phyloP scores from a whole-genome alignment of 2,113 vertebrate genomes.

The Phrynosoma platyrhinos region DNA sequence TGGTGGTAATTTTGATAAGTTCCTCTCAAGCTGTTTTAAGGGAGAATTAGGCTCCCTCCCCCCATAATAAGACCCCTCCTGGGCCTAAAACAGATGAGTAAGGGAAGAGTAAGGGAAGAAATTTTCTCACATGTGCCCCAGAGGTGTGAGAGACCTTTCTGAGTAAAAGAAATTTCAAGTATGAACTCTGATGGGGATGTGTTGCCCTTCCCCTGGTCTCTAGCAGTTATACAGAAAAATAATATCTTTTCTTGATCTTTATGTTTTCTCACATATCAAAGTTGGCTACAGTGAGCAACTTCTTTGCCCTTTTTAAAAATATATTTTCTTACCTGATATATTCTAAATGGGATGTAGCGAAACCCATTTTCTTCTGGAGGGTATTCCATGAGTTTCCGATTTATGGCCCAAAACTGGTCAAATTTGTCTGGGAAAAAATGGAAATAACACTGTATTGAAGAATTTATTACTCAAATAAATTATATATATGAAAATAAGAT shows the following conservation, averaged over 20 bases:
- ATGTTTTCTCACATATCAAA: neutral
- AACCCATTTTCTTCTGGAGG: slow-evolving; percentile 93
- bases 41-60: too few species aligned
- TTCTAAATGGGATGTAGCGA: slow-evolving; percentile 96
- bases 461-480: neutral
- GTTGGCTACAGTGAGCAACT: neutral
- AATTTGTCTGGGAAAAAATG: slow-evolving; percentile 90
- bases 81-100: too few species aligned
- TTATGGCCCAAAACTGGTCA: slow-evolving; percentile 99
- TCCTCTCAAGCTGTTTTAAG: too few species aligned
- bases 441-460: slow-evolving; percentile 16
- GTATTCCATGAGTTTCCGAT: slow-evolving; percentile 98
- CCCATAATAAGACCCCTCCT: too few species aligned
- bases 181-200: too few species aligned
- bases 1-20: too few species aligned
- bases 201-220: neutral
- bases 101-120: too few species aligned
- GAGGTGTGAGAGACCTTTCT: too few species aligned
- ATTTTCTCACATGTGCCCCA: too few species aligned
- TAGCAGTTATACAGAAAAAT: neutral
- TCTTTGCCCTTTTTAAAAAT: neutral
- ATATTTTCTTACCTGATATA: slow-evolving; percentile 90
- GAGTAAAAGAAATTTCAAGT: too few species aligned
- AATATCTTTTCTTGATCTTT: slow-evolving; percentile 6
- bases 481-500: neutral